Base-by-base conservation (phyloP, 2,113 vertebrate species). In the Oncorhynchus gorbuscha region DNA sequence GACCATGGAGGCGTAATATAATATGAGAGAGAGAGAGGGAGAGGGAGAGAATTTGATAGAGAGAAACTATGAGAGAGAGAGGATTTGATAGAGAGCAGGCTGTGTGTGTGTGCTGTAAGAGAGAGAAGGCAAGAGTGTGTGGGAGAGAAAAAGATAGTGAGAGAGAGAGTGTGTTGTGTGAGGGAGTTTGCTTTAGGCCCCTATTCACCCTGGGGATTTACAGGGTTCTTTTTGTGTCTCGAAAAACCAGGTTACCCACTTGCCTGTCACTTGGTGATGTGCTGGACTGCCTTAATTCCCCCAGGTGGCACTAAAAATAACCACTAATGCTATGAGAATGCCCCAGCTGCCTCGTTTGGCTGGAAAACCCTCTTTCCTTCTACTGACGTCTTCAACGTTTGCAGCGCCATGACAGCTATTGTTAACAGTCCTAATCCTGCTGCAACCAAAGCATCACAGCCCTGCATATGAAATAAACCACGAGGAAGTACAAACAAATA, bases 211-310 rank as follows among this genome's bases (percentile, higher is more conserved):
- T 64, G 26, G 87, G 83, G 86, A 85, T 83, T 84, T 78, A 62
- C 72, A 7, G 1, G 49, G 26, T 84, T 87, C 85, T 90, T 86
- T 90, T 90, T 89, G 86, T 84, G 85, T 88, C 87, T 81, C 58
- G 85, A 64, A 83, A 93, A 93, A 92, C 86, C 91, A 93, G 93
- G 92, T 93, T 93, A 93, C 91, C 93, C 89, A 92, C 81, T 93
- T 91, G 90, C 85, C 84, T 79, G 84, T 85, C 83, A 77, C 84
- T 87, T 18, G 51, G 51, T 55, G 51, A n/a, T 49, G 81, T 81
- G 76, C 85, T 28, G 84, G 87, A 90, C 90, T 67, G 79, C 83
- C 76, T 76, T 7, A 78, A 81, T 76, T 89, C 85, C 87, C 90
- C 28, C 58, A 51, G 83, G 80, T 76, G 80, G 70, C 1, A 69